Evolutionary conservation across 2,113 vertebrate genomes (phyloP), one percentile per base, ranked within the genome.

Genomic region (Burhinus oedicnemus): DNA sequence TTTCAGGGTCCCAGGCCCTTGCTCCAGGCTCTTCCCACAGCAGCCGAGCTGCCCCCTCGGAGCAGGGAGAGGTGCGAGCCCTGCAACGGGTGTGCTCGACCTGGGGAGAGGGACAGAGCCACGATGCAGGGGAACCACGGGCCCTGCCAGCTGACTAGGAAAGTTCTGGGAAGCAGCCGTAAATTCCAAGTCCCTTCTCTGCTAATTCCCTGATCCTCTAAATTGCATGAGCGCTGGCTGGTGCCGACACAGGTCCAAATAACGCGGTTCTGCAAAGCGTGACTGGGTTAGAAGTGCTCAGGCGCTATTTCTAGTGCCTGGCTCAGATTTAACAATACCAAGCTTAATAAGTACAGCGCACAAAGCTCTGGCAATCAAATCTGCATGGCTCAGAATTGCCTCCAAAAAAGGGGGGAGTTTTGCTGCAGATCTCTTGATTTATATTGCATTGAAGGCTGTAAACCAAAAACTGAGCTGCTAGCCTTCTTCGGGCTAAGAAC

Each of bases 161-260:
- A 79, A 87, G 36, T 69, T 93, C 92, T 95, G 91, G 96, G 82
- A 95, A 95, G 75, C 76, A 72, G 92, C 71, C 60, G 66, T 68
- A 68, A 93, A 86, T 89, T 95, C 88, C 93, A 91, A 60, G 52
- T 78, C 90, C 26, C 12, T 40, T 89, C 69, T 94, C 58, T 90
- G 27, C 21, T 74, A 55, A 92, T 83, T 96, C 92, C 87, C 89
- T 75, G 15, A 93, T 93, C 78, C 77, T 90, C 69, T 87, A 57
- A 75, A 88, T 49, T 83, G 21, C 58, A 44, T 2, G 5, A 79
- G 58, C 21, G 4, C 52, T 83, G 78, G 20, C 44, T 62, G 57
- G 58, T 93, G 88, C 75, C 2, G 0, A 58, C 2, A 3, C n/a
- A 40, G 52, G 40, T 76, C 44, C 3, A 0, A 60, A 47, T 75